phyloP scores from a whole-genome alignment of 2,888 invertebrate genomes.

The Diaphora mendica region DNA sequence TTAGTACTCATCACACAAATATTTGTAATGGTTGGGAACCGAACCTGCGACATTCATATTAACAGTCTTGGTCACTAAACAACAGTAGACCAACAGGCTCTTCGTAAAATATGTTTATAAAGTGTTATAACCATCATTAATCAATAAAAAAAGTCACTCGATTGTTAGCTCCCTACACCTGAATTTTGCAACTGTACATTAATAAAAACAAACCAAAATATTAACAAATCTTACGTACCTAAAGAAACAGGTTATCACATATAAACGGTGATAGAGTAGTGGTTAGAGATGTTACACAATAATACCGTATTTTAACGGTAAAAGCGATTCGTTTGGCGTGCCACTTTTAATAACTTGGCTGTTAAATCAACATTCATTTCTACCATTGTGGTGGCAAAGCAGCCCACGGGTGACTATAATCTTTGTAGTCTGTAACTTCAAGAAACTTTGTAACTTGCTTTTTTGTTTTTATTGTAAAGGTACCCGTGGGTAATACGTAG shows the following conservation, averaged over 20 bases:
- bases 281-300: constrained; percentile 42
- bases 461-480: not conserved
- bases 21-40: too few relatives aligned
- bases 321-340: constrained; percentile 24
- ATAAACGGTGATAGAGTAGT: constrained; percentile 30
- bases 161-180: not conserved
- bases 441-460: not conserved
- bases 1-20: too few relatives aligned
- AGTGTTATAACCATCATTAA: too few relatives aligned
- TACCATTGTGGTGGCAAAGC: not conserved
- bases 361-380: constrained; percentile 10
- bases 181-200: not conserved
- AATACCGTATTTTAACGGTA: constrained; percentile 46
- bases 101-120: too few relatives aligned
- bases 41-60: too few relatives aligned
- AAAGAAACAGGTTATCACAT: constrained; percentile 21
- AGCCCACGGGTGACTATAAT: not conserved
- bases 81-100: too few relatives aligned
- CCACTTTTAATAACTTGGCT: constrained; percentile 32
- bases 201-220: not conserved
- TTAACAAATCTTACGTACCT: constrained; percentile 15
- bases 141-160: too few relatives aligned
- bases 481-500: too few relatives aligned
- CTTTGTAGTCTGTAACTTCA: not conserved
- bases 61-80: too few relatives aligned